These are phyloP conservation scores for Craseonycteris thonglongyai DNA, from an alignment of 2,113 vertebrate genomes.

Conservation along the genomic window DNA sequence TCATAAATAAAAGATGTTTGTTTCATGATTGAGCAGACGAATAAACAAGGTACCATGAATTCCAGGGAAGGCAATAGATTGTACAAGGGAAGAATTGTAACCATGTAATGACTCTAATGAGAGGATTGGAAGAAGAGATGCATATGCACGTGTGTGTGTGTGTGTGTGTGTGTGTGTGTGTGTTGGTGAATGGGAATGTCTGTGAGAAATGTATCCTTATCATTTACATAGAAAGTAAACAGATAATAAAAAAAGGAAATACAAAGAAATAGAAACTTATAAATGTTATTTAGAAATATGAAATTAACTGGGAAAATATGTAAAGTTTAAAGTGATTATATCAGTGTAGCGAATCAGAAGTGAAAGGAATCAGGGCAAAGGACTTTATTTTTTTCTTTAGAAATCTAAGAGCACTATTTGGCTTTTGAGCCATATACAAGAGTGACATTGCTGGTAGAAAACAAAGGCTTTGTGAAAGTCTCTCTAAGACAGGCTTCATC, in stretches of 20 bases:
- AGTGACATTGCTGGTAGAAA: background rate
- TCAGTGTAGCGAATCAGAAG: background rate
- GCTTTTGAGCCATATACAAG: background rate
- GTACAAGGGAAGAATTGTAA: background rate
- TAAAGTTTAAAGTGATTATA: background rate
- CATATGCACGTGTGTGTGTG: background rate
- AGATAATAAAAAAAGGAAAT: background rate
- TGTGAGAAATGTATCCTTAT: background rate
- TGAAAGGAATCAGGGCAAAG: background rate
- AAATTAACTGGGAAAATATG: background rate
- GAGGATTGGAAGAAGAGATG: background rate
- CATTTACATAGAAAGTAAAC: background rate
- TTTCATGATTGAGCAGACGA: background rate
- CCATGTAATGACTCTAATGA: background rate
- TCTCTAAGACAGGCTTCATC: background rate
- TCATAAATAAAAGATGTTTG: background rate
- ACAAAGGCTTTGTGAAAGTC: background rate
- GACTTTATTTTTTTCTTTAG: background rate
- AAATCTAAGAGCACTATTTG: background rate
- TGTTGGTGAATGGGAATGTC: background rate
- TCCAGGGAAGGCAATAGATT: background rate
- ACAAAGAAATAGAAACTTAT: background rate
- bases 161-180: background rate
- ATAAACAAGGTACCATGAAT: background rate
- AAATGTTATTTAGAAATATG: background rate